Evolutionary conservation across 2,797 vertebrate species (phyloP).

Genomic region (Rachycentron canadum): DNA sequence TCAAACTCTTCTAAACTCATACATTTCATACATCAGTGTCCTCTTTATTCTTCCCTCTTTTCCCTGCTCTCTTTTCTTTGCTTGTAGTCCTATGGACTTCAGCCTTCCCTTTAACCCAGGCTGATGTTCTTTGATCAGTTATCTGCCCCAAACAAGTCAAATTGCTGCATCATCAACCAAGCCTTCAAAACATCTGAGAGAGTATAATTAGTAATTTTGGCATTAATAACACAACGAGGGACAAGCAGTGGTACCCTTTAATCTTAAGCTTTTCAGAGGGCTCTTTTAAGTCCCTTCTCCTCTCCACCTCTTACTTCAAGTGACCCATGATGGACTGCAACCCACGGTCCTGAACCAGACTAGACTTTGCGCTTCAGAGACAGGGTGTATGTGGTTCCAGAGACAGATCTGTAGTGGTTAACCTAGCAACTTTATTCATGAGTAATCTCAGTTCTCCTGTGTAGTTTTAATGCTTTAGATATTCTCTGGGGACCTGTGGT

Average conservation of each 20-base stretch:
- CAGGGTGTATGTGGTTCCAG: conserved; percentile 64
- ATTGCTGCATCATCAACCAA: conserved; percentile 78
- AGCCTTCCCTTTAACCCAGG: conserved; percentile 40
- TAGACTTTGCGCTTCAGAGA: conserved; percentile 64
- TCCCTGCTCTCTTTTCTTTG: conserved; percentile 7
- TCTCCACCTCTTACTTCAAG: conserved; percentile 60
- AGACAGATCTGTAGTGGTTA: conserved; percentile 64
- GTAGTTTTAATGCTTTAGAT: conserved; percentile 41
- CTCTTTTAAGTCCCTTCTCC: conserved; percentile 67
- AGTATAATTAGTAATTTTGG: conserved; percentile 81
- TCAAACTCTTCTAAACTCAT: not conserved
- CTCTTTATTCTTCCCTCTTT: not conserved
- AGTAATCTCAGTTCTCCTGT: conserved; percentile 52
- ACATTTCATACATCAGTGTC: not conserved
- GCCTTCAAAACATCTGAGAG: conserved; percentile 77
- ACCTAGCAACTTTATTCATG: conserved; percentile 36
- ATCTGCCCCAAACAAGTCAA: conserved; percentile 79
- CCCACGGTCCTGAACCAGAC: conserved; percentile 64
- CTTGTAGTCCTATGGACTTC: conserved; percentile 35
- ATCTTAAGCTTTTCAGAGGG: conserved; percentile 74
- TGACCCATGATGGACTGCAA: conserved; percentile 77
- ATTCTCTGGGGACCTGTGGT: conserved; percentile 39
- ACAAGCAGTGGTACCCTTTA: conserved; percentile 79
- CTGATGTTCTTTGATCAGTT: conserved; percentile 79
- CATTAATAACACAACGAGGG: conserved; percentile 82